Evolutionary conservation across 2,113 vertebrate genomes (phyloP).

Genomic region (Bolborhynchus lineola): DNA sequence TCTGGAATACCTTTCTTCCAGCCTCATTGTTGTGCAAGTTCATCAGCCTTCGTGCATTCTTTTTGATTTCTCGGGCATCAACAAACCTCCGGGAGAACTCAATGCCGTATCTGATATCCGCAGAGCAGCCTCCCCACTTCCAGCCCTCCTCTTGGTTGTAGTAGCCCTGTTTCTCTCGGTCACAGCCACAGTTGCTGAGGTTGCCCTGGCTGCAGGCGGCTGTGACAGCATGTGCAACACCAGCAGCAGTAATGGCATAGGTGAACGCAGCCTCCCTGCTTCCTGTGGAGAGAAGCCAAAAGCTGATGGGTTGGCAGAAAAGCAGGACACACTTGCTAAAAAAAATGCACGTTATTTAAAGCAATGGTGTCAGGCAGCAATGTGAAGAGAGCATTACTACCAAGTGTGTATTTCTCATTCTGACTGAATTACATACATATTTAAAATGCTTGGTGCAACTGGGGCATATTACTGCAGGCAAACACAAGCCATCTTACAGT

Average conservation of each 20-base stretch:
- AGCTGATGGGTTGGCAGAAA: constrained; percentile 48
- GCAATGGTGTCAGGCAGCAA: not conserved
- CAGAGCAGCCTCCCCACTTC: constrained; percentile 99
- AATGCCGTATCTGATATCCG: constrained; percentile 94
- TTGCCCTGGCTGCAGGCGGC: constrained; percentile 97
- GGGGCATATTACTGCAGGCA: not conserved
- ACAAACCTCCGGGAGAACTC: constrained; percentile 97
- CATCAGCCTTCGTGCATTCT: constrained; percentile 95
- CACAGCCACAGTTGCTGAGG: constrained; percentile 97
- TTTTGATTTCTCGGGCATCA: constrained; percentile 96
- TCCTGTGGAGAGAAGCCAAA: constrained; percentile 77
- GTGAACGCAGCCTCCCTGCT: constrained; percentile 98
- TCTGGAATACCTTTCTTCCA: constrained; percentile 90
- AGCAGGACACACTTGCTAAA: not conserved
- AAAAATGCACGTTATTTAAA: not conserved
- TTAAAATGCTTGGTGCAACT: not conserved
- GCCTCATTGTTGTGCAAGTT: constrained; percentile 99
- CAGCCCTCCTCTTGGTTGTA: constrained; percentile 96
- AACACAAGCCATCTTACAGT: not conserved
- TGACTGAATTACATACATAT: not conserved
- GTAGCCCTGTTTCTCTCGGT: constrained; percentile 97
- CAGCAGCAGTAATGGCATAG: constrained; percentile 95
- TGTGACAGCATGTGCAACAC: constrained; percentile 93
- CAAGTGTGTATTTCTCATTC: not conserved
- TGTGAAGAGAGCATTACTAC: not conserved